Base-by-base conservation (phyloP, 2,888 invertebrate genomes). In the Pandemis heparana region DNA sequence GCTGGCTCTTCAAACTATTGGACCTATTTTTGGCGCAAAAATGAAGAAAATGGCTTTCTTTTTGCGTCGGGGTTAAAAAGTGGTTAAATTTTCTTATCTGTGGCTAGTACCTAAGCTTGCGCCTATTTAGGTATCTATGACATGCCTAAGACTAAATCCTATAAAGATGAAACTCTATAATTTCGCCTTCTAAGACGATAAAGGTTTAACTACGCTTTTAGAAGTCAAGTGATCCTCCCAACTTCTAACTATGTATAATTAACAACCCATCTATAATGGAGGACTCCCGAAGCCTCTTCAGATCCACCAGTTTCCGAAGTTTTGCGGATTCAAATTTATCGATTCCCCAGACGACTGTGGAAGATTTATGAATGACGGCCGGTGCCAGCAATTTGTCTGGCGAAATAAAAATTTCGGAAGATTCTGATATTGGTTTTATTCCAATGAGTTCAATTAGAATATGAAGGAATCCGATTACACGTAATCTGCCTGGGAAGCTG, bases 391-490 rank as follows among this genome's bases (percentile, higher is more conserved):
- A 12, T 43, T 43, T 10, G 10, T 43, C 41, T 43, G 12, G 39
- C 9, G 16, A 39, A 61, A 32, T 14, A 61, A 61, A 48, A 65
- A 23, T 32, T 38, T 10, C 39, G 60, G 23, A 61, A 60, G 23
- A 23, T 68, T 62, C 56, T 43, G 48, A 63, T 68, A 73, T 73
- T 68, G 63, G 62, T 59, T 68, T 62, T 73, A 68, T 68, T 59
- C 16, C 62, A 72, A 62, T 38, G 39, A 41, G 51, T 32, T 71
- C 46, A 65, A 65, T 38, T 23, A 64, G 23, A 48, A 64, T 64
- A 32, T 8, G 48, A 16, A 32, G 43, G 62, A 51, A 72, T 68
- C 61, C 41, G 41, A 39, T 66, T 51, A 53, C 48, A 39, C 38
- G 38, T 23, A 59, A 65, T 71, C n/a, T 39, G 51, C 10, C 60